phyloP scores from a whole-genome alignment of 35 echinoderm and acorn worm genomes.

The Lytechinus variegatus region DNA sequence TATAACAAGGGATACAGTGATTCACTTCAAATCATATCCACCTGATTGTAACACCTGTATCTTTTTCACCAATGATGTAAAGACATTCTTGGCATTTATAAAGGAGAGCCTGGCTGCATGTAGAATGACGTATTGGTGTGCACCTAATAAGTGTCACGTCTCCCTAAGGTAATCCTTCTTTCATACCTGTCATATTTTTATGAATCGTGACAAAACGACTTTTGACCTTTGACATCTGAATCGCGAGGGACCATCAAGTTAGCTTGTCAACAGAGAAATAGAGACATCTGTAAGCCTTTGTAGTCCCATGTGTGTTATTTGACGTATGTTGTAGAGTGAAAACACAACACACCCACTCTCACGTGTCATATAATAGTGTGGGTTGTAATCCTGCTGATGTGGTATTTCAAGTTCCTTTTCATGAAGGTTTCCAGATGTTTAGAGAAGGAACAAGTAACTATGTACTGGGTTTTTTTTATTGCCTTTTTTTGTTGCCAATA shows the following conservation, averaged over 20 bases:
- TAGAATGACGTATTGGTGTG: background rate
- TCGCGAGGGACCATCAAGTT: background rate
- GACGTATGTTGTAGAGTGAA: slow-evolving; percentile 16
- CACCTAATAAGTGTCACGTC: background rate
- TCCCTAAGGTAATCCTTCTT: background rate
- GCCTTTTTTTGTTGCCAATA: background rate
- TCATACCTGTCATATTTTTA: slow-evolving; percentile 33
- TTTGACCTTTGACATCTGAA: slow-evolving; percentile 25
- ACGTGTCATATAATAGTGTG: slow-evolving; percentile 17
- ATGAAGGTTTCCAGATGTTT: background rate
- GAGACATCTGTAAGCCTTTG: background rate
- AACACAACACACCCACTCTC: slow-evolving; percentile 16
- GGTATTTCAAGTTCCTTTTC: background rate
- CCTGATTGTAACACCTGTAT: too few species aligned
- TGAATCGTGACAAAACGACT: slow-evolving; percentile 23
- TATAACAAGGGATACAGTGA: too few species aligned
- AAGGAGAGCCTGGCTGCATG: too few species aligned
- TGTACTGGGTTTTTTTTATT: background rate
- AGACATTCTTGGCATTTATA: too few species aligned
- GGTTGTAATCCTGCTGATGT: background rate
- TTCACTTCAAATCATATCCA: too few species aligned
- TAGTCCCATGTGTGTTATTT: slow-evolving; percentile 28
- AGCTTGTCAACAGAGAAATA: slow-evolving; percentile 20
- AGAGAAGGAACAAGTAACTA: background rate
- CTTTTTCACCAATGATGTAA: too few species aligned